Conservation (phyloP, 2,113 vertebrate species). For the Catharus minimus region DNA sequence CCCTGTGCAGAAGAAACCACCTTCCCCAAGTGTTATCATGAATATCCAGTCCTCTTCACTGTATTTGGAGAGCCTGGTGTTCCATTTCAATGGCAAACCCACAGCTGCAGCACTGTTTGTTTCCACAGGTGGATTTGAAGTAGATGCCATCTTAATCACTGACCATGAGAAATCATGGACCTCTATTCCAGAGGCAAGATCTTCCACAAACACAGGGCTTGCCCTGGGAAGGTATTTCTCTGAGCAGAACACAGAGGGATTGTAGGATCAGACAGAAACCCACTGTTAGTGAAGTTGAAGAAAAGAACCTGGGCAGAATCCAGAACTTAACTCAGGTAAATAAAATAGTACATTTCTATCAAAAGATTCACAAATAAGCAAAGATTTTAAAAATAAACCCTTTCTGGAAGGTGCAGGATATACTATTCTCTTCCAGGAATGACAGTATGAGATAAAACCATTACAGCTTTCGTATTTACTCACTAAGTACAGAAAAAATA, state of each 20-base stretch:
- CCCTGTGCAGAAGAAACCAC: not conserved
- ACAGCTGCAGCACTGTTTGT: conserved; percentile 21
- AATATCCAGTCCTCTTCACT: not conserved
- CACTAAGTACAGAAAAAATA: not conserved
- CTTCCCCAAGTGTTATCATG: not conserved
- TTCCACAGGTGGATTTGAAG: conserved; percentile 53
- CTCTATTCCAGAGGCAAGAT: conserved; percentile 24
- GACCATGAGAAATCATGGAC: conserved; percentile 19
- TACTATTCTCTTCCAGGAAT: not conserved
- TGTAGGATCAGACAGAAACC: conserved; percentile 51
- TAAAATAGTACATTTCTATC: conserved; percentile 29
- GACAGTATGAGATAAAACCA: not conserved
- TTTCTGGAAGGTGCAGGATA: not conserved
- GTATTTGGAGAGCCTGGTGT: not conserved
- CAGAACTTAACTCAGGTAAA: conserved; percentile 54
- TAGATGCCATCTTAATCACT: conserved; percentile 26
- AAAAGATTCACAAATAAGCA: conserved; percentile 41
- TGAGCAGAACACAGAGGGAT: conserved; percentile 44
- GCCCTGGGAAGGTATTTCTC: not conserved
- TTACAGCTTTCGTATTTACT: not conserved
- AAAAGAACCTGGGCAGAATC: conserved; percentile 50
- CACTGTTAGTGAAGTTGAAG: not conserved
- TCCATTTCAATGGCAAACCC: conserved; percentile 20
- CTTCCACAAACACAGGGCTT: conserved; percentile 44
- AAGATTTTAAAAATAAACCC: conserved; percentile 8